Evolutionary conservation across 2,113 vertebrate genomes (phyloP).

Genomic region (Pollimyrus isidori): DNA sequence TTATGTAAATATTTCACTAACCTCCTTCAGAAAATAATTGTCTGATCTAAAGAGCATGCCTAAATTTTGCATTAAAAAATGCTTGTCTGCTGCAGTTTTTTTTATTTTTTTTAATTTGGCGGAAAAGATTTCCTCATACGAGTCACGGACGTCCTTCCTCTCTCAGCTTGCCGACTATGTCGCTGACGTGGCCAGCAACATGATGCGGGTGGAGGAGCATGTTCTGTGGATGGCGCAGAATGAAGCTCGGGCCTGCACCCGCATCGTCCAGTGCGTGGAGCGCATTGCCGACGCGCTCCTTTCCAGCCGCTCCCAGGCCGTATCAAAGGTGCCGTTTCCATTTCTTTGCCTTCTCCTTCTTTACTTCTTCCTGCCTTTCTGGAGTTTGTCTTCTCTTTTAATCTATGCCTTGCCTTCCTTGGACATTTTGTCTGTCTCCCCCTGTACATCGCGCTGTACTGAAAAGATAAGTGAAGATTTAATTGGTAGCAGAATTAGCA

Average conservation of each 20-base stretch:
- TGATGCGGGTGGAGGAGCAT: slow-evolving; percentile 81
- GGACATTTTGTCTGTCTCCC: neutral
- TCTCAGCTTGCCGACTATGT: slow-evolving; percentile 69
- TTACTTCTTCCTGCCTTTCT: neutral
- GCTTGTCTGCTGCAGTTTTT: slow-evolving; percentile 35
- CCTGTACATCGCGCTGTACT: neutral
- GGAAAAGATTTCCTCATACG: neutral
- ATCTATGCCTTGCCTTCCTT: neutral
- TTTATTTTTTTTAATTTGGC: slow-evolving; percentile 36
- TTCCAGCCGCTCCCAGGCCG: slow-evolving; percentile 52
- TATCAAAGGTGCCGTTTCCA: slow-evolving; percentile 73
- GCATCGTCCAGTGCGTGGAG: slow-evolving; percentile 78
- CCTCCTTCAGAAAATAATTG: neutral
- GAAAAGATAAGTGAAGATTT: neutral
- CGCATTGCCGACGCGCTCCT: slow-evolving; percentile 66
- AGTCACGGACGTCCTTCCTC: slow-evolving; percentile 10
- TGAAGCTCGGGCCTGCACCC: slow-evolving; percentile 75
- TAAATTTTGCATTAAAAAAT: slow-evolving; percentile 43
- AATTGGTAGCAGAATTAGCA: neutral
- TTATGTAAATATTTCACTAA: slow-evolving; percentile 44
- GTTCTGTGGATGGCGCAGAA: slow-evolving; percentile 83
- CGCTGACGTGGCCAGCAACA: slow-evolving; percentile 77
- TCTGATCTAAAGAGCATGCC: slow-evolving; percentile 39
- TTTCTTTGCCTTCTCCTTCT: neutral
- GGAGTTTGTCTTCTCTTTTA: neutral